Evolutionary conservation across 2,888 invertebrate genomes (phyloP), one percentile per base, ranked within the genome.

Genomic region (Galerucella calmariensis): DNA sequence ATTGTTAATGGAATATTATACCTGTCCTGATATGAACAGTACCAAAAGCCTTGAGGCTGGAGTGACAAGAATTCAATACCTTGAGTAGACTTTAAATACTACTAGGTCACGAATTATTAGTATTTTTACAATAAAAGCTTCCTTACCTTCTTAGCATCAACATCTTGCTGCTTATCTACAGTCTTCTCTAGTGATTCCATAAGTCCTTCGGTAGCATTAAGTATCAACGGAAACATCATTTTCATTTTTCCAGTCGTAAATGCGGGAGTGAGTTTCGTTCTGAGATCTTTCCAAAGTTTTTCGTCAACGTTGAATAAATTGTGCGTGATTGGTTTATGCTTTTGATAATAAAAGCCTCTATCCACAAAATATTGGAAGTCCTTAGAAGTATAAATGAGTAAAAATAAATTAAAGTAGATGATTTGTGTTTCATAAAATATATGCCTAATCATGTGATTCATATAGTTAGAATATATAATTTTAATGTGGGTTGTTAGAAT

Each of bases 221-320:
- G 72, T 59, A 88, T 77, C 4, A 83, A 80, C 3, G 80, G 74
- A 73, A 86, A 86, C 87, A 88, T 87, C 78, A 83, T 83, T 76
- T 87, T 88, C 82, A 89, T 86, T 80, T 88, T 88, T 24, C 88
- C 88, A 0, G 87, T 84, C 0, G 88, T 87, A 77, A 89, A 89
- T 0, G 91, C 89, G 0, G 92, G 91, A 0, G 92, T 89, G 80
- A 93, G 84, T 79, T 91, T 92, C 0, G 87, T 78, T 48, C 93
- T 88, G 35, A 92, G 82, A 27, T 86, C 88, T 80, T 89, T 91
- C 93, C 94, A 94, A 20, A 88, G 86, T 11, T 88, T 85, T 0
- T 90, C 91, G 59, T 87, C 87, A 58, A 90, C 81, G 76, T 89
- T 87, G 79, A 92, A 91, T 1, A 93, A 83, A 81, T 90, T 90